Percentiles rank a stretch among this genome's conserved stretches.
Conservation (phyloP, 2,888 invertebrate genomes). For the Cryptocephalus moraei region DNA sequence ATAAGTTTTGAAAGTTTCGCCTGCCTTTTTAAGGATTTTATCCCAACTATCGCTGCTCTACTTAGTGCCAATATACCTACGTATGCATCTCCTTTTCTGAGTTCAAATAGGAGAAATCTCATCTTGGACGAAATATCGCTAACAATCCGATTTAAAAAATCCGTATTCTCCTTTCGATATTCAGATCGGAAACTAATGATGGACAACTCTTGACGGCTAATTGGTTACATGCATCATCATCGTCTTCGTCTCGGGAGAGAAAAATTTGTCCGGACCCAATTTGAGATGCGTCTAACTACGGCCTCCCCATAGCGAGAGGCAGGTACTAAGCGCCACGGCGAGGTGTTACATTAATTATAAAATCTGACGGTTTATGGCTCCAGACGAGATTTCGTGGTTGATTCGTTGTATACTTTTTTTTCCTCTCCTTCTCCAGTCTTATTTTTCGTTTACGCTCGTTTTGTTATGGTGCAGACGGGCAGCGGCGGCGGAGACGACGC, state of each 20-base stretch:
- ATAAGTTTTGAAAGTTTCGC: too few relatives aligned
- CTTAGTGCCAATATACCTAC: too few relatives aligned
- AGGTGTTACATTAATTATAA: conserved; percentile 33
- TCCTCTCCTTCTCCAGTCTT: conserved; percentile 5
- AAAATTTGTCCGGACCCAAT: neutral
- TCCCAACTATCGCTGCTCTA: too few relatives aligned
- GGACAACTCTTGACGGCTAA: neutral
- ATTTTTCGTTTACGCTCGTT: neutral
- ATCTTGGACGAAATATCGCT: too few relatives aligned
- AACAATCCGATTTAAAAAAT: too few relatives aligned
- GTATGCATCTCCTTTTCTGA: too few relatives aligned
- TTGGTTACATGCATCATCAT: neutral
- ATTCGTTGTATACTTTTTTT: conserved; percentile 8
- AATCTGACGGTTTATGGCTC: conserved; percentile 30
- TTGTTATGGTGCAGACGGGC: too few relatives aligned
- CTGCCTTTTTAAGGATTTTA: too few relatives aligned
- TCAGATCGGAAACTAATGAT: too few relatives aligned
- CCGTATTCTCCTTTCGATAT: too few relatives aligned
- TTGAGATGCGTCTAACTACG: neutral
- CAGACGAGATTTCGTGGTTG: conserved; percentile 22
- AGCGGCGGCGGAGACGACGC: too few relatives aligned
- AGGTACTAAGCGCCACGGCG: conserved; percentile 18
- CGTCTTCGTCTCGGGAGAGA: neutral
- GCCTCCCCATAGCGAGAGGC: conserved; percentile 4
- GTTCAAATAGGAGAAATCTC: too few relatives aligned